Percentiles rank a stretch among this genome's conserved stretches.
Conservation (phyloP, 1,140 invertebrate species). For the Acromyrmex heyeri region DNA sequence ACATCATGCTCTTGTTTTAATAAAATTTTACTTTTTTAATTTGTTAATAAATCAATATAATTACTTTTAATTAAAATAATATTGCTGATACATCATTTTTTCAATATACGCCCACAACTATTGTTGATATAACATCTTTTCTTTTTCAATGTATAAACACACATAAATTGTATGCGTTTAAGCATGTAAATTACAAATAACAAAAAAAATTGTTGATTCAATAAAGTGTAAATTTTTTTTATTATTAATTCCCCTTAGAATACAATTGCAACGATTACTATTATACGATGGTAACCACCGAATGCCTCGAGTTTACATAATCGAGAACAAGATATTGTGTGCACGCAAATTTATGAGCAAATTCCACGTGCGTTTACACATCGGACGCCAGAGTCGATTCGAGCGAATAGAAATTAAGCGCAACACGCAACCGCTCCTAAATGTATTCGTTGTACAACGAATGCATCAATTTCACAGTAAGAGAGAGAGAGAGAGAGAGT, state of each 20-base stretch:
- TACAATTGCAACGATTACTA: background rate
- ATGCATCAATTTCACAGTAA: constrained; percentile 51
- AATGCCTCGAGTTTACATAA: background rate
- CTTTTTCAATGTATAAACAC: too few species aligned
- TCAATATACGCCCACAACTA: too few species aligned
- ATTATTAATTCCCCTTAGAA: background rate
- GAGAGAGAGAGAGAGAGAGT: background rate
- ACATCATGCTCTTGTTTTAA: too few species aligned
- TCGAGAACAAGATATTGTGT: background rate
- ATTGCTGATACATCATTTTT: too few species aligned
- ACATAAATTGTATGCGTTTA: background rate
- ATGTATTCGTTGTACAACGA: constrained; percentile 79
- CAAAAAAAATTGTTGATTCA: background rate
- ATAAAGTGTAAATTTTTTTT: background rate
- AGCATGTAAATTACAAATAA: background rate
- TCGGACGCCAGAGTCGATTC: constrained; percentile 10
- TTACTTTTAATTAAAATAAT: too few species aligned
- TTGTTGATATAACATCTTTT: too few species aligned
- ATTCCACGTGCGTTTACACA: constrained; percentile 62
- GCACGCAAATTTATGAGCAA: background rate
- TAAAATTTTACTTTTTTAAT: too few species aligned
- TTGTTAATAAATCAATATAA: too few species aligned
- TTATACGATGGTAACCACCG: background rate
- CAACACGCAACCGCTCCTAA: constrained; percentile 75
- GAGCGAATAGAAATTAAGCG: constrained; percentile 79